phyloP scores from a whole-genome alignment of 2,113 vertebrate species.

The Macaca nemestrina region DNA sequence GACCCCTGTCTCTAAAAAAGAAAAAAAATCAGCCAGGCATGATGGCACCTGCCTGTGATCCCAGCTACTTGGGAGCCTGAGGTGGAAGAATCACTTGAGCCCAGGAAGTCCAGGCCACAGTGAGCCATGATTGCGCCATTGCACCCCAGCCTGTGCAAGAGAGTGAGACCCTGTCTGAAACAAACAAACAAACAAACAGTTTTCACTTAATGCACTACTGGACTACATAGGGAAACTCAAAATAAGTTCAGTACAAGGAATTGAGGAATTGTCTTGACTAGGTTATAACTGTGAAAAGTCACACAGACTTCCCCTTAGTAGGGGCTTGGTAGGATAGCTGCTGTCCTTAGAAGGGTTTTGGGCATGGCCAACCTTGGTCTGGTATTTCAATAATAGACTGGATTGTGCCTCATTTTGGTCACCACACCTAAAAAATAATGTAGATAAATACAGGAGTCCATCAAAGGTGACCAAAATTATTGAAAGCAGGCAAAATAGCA shows the following conservation, averaged over 20 bases:
- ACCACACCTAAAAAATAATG: background rate
- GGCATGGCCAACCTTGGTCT: background rate
- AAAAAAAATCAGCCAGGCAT: background rate
- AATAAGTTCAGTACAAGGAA: background rate
- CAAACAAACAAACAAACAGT: background rate
- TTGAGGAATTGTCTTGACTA: background rate
- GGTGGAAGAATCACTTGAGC: background rate
- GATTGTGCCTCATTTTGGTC: background rate
- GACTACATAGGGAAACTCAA: background rate
- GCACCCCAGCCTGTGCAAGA: background rate
- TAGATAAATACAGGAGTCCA: background rate
- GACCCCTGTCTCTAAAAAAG: background rate
- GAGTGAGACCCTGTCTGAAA: background rate
- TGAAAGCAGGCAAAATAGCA: background rate
- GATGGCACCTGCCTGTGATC: background rate
- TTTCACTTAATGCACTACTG: background rate
- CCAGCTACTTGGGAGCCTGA: background rate
- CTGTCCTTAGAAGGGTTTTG: conserved; percentile 10
- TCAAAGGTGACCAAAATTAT: background rate
- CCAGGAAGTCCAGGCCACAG: background rate
- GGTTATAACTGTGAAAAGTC: background rate
- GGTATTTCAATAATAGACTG: background rate
- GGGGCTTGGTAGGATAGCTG: too few species aligned
- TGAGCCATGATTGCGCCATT: background rate
- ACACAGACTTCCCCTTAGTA: background rate